These are phyloP conservation scores for Myoxocephalus aenaeus DNA, from an alignment of 2,797 vertebrate genomes.

Conservation along the genomic window DNA sequence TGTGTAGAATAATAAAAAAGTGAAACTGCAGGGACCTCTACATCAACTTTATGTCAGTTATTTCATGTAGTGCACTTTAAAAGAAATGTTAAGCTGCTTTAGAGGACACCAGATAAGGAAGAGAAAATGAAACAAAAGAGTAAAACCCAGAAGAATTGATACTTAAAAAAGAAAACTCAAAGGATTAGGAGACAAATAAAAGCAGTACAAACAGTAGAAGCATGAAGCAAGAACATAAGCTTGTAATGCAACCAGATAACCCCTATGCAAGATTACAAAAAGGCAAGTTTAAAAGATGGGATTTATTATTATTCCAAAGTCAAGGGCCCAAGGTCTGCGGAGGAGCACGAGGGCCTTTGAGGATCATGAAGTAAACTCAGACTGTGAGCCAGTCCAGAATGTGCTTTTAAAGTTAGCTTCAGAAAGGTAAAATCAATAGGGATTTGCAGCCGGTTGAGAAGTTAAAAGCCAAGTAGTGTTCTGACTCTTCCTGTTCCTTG, in stretches of 20 bases:
- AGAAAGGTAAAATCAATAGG: slow-evolving; percentile 6
- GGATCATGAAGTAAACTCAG: slow-evolving; percentile 3
- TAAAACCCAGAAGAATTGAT: slow-evolving; percentile 6
- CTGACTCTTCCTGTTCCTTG: neutral
- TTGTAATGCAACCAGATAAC: slow-evolving; percentile 6
- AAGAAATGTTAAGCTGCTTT: slow-evolving; percentile 6
- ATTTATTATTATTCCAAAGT: slow-evolving; percentile 5
- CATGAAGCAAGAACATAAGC: slow-evolving; percentile 8
- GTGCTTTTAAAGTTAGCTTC: slow-evolving; percentile 30
- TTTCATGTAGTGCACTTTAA: neutral
- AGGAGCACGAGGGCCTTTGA: slow-evolving; percentile 21
- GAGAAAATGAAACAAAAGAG: slow-evolving; percentile 1
- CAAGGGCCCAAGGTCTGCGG: neutral
- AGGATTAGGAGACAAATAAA: slow-evolving; percentile 26
- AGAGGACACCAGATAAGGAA: neutral
- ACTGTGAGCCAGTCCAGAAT: slow-evolving; percentile 15
- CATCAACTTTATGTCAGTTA: neutral
- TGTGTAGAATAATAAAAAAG: neutral
- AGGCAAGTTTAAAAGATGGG: slow-evolving; percentile 23
- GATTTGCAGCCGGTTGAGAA: neutral
- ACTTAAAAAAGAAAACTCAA: neutral
- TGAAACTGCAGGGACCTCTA: neutral
- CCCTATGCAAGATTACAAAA: neutral
- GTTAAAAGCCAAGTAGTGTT: neutral
- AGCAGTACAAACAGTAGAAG: neutral